A percentile compares a stretch with the other conserved stretches of the same genome.
Conservation (phyloP, 2,888 invertebrate species). For the Patella depressa region DNA sequence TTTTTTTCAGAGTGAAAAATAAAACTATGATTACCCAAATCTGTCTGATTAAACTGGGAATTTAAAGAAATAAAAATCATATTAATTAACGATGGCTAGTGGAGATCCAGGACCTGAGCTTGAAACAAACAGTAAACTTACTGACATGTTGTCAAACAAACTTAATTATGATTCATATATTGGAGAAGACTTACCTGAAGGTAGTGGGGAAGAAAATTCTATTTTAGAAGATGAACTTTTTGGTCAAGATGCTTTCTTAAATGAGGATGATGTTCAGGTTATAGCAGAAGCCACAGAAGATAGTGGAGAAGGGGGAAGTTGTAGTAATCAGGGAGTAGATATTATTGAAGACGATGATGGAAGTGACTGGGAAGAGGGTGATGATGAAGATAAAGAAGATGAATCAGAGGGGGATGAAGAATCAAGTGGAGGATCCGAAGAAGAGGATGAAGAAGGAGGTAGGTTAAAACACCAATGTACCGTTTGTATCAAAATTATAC, state of each 20-base stretch:
- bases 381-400: conserved; percentile 23
- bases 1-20: too few species aligned
- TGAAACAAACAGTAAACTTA: neutral
- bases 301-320: conserved; percentile 19
- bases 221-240: conserved; percentile 33
- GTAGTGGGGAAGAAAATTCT: conserved; percentile 32
- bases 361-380: conserved; percentile 32
- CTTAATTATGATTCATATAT: neutral
- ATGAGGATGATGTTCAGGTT: conserved; percentile 30
- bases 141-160: neutral
- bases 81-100: neutral
- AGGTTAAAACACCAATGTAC: too few species aligned
- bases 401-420: conserved; percentile 33
- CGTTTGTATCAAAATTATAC: too few species aligned
- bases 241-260: conserved; percentile 33
- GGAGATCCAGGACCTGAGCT: neutral
- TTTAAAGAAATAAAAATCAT: too few species aligned
- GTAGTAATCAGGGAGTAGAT: conserved; percentile 30
- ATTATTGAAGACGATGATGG: conserved; percentile 25
- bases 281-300: conserved; percentile 5
- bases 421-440: conserved; percentile 36
- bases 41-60: too few species aligned
- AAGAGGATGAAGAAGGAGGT: conserved; percentile 26
- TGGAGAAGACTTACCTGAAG: neutral
- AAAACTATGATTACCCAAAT: too few species aligned